These are phyloP conservation scores for Rhinolophus sinicus DNA, from an alignment of 2,113 vertebrate species.

Conservation along the genomic window DNA sequence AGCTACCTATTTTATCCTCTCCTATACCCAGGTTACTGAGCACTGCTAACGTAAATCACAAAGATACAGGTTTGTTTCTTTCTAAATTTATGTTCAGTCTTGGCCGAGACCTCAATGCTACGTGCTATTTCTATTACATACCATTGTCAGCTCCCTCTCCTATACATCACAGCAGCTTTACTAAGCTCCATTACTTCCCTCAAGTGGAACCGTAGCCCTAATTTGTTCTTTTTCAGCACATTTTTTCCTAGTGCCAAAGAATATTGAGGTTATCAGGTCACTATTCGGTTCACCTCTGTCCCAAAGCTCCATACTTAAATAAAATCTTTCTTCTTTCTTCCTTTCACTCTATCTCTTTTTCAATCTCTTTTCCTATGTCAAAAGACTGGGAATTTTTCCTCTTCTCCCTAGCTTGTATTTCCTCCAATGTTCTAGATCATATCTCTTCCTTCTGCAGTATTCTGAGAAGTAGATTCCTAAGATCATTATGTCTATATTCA, in stretches of 20 bases:
- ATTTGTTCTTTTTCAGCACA: not conserved
- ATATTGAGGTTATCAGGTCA: not conserved
- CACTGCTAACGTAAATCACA: not conserved
- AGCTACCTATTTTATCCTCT: not conserved
- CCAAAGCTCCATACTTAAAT: not conserved
- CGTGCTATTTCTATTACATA: not conserved
- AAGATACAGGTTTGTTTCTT: not conserved
- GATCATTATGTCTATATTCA: not conserved
- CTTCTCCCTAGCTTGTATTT: not conserved
- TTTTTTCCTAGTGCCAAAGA: not conserved
- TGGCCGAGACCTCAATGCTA: not conserved
- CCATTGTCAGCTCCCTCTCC: not conserved
- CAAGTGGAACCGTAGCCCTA: not conserved
- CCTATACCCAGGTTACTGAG: not conserved
- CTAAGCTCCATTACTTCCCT: not conserved
- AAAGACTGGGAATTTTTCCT: not conserved
- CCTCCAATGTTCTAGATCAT: not conserved
- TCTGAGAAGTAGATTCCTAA: not conserved
- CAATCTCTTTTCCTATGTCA: not conserved
- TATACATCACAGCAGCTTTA: not conserved
- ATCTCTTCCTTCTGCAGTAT: not conserved
- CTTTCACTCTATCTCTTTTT: not conserved
- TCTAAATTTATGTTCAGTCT: not conserved
- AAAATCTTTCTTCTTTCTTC: not conserved
- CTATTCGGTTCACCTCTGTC: not conserved